Evolutionary conservation across 2,113 vertebrate genomes (phyloP).

Genomic region (Prionailurus bengalensis): DNA sequence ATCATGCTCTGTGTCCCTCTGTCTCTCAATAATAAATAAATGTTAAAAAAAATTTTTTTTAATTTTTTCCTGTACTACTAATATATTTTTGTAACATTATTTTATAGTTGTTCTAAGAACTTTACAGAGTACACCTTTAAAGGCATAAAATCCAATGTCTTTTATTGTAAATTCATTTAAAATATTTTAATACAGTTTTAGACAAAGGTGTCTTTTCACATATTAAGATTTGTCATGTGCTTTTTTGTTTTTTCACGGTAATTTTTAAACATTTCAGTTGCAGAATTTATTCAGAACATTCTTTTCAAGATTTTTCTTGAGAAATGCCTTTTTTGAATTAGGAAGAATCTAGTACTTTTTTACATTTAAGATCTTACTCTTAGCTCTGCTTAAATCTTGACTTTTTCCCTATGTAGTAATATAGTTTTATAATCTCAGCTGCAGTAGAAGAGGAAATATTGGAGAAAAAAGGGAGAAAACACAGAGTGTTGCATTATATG

Average conservation of each 20-base stretch:
- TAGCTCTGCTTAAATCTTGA: neutral
- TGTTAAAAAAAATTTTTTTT: accelerated
- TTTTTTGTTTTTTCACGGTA: neutral
- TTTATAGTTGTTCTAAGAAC: slow-evolving; percentile 14
- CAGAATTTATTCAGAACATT: neutral
- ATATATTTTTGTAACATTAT: neutral
- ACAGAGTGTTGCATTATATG: neutral
- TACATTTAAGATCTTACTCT: neutral
- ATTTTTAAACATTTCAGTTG: slow-evolving; percentile 8
- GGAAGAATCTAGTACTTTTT: neutral
- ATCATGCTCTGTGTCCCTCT: too few species aligned
- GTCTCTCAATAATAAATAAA: too few species aligned
- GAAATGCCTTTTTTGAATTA: neutral
- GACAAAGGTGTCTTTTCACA: neutral
- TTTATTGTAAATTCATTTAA: slow-evolving; percentile 23
- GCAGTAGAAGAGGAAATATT: neutral
- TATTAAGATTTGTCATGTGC: neutral
- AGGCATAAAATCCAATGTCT: neutral
- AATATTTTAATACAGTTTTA: slow-evolving; percentile 1
- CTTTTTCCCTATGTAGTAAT: neutral
- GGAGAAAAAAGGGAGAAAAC: neutral
- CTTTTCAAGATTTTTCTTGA: neutral
- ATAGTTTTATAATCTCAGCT: slow-evolving; percentile 11
- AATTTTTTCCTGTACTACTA: neutral
- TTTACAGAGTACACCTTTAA: neutral